These are phyloP conservation scores for Drosophila leonis DNA, from an alignment of 2,888 invertebrate species.

Conservation along the genomic window DNA sequence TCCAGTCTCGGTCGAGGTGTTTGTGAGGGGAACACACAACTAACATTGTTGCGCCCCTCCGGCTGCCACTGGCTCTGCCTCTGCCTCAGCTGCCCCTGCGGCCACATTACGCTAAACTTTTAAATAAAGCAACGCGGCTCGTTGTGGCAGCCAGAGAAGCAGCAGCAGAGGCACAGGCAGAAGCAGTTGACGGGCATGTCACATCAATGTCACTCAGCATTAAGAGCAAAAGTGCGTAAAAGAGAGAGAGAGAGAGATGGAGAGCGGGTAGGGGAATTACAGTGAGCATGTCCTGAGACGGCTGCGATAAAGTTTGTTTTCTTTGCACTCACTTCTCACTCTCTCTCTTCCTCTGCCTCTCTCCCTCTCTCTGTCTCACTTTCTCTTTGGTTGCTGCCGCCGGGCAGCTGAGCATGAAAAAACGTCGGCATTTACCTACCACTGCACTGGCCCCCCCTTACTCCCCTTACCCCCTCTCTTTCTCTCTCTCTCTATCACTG, in stretches of 20 bases:
- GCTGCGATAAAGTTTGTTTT: slow-evolving; percentile 69
- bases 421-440: slow-evolving; percentile 50
- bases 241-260: background rate
- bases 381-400: slow-evolving; percentile 22
- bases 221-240: slow-evolving; percentile 56
- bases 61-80: background rate
- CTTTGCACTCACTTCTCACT: slow-evolving; percentile 25
- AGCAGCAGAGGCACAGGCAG: slow-evolving; percentile 9
- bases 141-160: slow-evolving; percentile 22
- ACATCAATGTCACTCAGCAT: slow-evolving; percentile 83
- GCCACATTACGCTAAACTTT: slow-evolving; percentile 71
- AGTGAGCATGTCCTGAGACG: slow-evolving; percentile 66
- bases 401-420: slow-evolving; percentile 68
- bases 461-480: background rate
- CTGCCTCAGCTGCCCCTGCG: slow-evolving; percentile 33
- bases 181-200: slow-evolving; percentile 73
- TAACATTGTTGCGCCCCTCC: slow-evolving; percentile 60
- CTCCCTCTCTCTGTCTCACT: background rate
- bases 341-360: slow-evolving; percentile 10
- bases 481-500: background rate
- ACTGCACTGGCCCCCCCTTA: background rate
- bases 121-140: slow-evolving; percentile 69
- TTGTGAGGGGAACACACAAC: slow-evolving; percentile 35
- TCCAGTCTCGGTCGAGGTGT: slow-evolving; percentile 61
- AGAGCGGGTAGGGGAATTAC: slow-evolving; percentile 18